Percentiles rank a stretch among this genome's conserved stretches.
These are phyloP conservation scores for Nycticryphes semicollaris DNA, from an alignment of 2,113 vertebrate genomes.

Conservation along the genomic window DNA sequence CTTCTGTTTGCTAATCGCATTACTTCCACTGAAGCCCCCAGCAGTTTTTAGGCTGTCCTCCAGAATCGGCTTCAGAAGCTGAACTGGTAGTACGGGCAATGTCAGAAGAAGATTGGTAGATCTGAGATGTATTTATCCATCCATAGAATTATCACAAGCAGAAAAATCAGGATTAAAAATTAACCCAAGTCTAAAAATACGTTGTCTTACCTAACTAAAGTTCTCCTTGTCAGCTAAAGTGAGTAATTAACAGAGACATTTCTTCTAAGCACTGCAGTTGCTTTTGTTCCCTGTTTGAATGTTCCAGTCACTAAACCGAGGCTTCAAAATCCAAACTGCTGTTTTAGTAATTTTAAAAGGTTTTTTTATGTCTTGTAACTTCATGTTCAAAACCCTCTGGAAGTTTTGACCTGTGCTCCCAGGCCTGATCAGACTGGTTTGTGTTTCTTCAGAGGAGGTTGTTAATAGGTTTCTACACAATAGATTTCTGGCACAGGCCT, in stretches of 20 bases:
- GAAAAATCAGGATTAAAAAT: constrained; percentile 53
- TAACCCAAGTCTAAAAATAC: constrained; percentile 36
- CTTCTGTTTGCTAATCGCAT: neutral
- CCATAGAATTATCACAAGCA: constrained; percentile 12
- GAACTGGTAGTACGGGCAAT: neutral
- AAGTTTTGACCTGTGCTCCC: neutral
- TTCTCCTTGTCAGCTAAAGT: constrained; percentile 9
- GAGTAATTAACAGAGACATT: neutral
- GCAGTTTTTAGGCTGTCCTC: neutral
- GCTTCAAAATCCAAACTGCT: neutral
- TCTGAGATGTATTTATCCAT: constrained; percentile 29
- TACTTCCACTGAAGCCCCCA: neutral
- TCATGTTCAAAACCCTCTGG: neutral
- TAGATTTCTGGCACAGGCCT: neutral
- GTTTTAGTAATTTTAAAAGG: neutral
- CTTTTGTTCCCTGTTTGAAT: neutral
- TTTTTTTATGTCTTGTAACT: neutral
- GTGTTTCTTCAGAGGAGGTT: neutral
- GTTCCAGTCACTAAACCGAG: neutral
- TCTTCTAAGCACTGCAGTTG: neutral
- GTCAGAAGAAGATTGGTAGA: neutral
- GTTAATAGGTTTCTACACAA: neutral
- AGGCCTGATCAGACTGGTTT: neutral
- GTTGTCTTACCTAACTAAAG: constrained; percentile 1
- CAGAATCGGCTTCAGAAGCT: neutral